Percentiles rank a stretch among this genome's conserved stretches.
Conservation (phyloP, 2,113 vertebrate genomes). For the Oxyruncus cristatus region DNA sequence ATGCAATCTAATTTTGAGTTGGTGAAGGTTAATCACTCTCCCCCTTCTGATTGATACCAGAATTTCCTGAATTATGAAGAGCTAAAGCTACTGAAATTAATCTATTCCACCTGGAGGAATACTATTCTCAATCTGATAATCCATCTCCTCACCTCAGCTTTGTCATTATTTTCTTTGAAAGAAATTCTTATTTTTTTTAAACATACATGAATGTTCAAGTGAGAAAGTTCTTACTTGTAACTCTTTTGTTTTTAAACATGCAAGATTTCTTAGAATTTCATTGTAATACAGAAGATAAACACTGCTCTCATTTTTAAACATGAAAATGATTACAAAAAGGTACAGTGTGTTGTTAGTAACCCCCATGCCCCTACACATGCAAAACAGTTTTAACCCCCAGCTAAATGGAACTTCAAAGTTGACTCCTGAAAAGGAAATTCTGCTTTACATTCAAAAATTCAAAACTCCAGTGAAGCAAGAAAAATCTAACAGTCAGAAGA, state of each 20-base stretch:
- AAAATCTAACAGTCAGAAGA: not conserved
- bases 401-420: not conserved
- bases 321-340: not conserved
- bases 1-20: not conserved
- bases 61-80: not conserved
- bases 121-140: not conserved
- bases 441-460: not conserved
- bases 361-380: rapidly evolving
- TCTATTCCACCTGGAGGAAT: not conserved
- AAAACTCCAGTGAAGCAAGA: not conserved
- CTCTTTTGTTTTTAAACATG: not conserved
- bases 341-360: not conserved
- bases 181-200: not conserved
- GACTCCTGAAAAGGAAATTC: not conserved
- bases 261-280: not conserved
- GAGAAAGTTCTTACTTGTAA: not conserved
- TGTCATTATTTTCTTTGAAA: not conserved
- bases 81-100: not conserved
- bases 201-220: not conserved
- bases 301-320: not conserved
- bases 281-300: not conserved
- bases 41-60: not conserved
- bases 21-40: not conserved
- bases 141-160: not conserved
- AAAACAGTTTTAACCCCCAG: not conserved